Base-by-base conservation (phyloP, 1,140 invertebrate species). In the Drosophila pandora region DNA sequence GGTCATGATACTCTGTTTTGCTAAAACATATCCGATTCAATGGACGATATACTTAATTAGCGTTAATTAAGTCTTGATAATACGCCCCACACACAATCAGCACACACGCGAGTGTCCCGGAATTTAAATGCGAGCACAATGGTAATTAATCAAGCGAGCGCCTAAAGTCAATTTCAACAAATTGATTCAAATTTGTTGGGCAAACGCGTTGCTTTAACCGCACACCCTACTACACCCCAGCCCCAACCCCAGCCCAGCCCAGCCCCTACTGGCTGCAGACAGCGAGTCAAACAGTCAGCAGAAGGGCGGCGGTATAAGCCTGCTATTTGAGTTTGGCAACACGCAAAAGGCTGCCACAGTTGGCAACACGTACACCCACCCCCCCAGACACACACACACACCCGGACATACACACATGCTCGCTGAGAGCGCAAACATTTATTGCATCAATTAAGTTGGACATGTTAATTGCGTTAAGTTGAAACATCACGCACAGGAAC, bases 381-480 rank as follows among this genome's bases (percentile, higher is more conserved):
- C 57, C 52, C 23, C 25, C 25, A 28, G 0, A 83, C 88, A 79
- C 67, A 63, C 41, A 22, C 56, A 67, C 59, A 43, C 57, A 56
- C 23, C 5, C 25, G 7, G 0, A 1, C 25, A 55, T 43, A 76
- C 45, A 54, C 59, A 47, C 48, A 63, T 49, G 45, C 50, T 32
- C 41, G 9, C 17, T 34, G 65, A 13, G 61, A 72, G 61, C 71
- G 79, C 84, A 89, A 88, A 82, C 85, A 88, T 88, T 88, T 88
- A 88, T 88, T 88, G 83, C 83, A 89, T 88, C 83, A 88, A 89
- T 88, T 88, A 88, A 88, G 84, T 88, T 88, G 83, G 83, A 88
- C 83, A 88, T 88, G 83, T 88, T 88, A 88, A 88, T 88, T 88
- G 83, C 84, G 83, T 88, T 88, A 88, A 88, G 83, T 88, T 88